Conservation (phyloP, 2,797 vertebrate genomes). For the Gymnothorax reevesii region DNA sequence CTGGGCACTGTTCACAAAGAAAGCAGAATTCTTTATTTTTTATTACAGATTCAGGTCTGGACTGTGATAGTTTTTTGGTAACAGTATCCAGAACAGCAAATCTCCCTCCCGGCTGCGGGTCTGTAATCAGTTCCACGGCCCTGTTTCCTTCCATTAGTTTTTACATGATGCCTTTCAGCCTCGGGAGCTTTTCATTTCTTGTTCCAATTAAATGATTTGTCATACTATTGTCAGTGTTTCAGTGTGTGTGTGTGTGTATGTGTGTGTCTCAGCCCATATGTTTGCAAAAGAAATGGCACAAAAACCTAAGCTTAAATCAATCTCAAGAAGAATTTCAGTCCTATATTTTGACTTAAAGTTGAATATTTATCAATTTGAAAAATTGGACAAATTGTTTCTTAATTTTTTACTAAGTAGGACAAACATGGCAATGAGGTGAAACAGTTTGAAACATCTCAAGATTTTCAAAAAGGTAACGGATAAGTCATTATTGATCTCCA, state of each 20-base stretch:
- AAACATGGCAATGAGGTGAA: too few relatives aligned
- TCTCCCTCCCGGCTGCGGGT: not conserved
- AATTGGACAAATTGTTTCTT: too few relatives aligned
- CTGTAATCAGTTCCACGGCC: not conserved
- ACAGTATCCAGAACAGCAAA: not conserved
- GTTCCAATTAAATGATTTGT: not conserved
- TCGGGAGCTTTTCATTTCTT: not conserved
- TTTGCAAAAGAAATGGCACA: not conserved
- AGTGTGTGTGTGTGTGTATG: too few relatives aligned
- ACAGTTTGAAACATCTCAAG: too few relatives aligned
- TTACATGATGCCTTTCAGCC: not conserved
- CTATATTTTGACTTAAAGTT: too few relatives aligned
- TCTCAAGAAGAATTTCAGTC: too few relatives aligned
- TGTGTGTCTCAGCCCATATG: not conserved
- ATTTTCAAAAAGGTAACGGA: not conserved
- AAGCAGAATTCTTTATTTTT: not conserved
- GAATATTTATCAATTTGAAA: too few relatives aligned
- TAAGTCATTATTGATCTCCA: not conserved
- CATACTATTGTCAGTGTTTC: not conserved
- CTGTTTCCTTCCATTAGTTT: not conserved
- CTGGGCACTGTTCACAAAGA: not conserved
- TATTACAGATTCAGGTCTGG: not conserved
- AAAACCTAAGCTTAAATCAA: too few relatives aligned
- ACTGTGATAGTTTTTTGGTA: not conserved
- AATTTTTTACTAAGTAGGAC: too few relatives aligned